phyloP scores from a whole-genome alignment of 2,113 vertebrate genomes.

The Dendropsophus ebraccatus region DNA sequence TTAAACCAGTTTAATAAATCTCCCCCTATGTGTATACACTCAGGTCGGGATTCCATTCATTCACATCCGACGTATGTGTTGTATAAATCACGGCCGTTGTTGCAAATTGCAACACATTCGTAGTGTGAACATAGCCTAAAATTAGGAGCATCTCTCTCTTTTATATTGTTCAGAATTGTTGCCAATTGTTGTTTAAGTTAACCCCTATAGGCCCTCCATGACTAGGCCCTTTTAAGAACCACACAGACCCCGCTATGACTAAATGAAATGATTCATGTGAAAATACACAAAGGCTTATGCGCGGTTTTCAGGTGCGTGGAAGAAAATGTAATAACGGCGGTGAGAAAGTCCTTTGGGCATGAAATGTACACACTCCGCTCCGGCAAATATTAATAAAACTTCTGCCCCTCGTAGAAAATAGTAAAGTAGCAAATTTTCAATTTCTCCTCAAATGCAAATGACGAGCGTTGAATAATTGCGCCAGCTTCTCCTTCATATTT shows the following conservation, averaged over 20 bases:
- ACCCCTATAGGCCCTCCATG: no score
- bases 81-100: no score
- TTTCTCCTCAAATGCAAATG: neutral
- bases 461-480: neutral
- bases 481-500: slow-evolving; percentile 40
- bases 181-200: no score
- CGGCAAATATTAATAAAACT: slow-evolving; percentile 63
- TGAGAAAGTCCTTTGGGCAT: slow-evolving; percentile 60
- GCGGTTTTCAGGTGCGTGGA: slow-evolving; percentile 58
- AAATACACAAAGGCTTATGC: slow-evolving; percentile 47
- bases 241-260: slow-evolving; percentile 56
- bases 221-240: no score
- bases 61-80: no score
- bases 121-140: no score
- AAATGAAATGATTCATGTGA: slow-evolving; percentile 65
- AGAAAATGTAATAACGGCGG: slow-evolving; percentile 67
- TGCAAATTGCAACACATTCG: no score
- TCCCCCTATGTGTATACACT: no score
- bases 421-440: neutral
- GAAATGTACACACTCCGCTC: slow-evolving; percentile 32
- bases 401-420: slow-evolving; percentile 59
- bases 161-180: no score
- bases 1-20: no score
- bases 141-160: no score
- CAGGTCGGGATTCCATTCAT: no score